These are phyloP conservation scores for Carlito syrichta DNA, from an alignment of 2,113 vertebrate genomes.

Conservation along the genomic window DNA sequence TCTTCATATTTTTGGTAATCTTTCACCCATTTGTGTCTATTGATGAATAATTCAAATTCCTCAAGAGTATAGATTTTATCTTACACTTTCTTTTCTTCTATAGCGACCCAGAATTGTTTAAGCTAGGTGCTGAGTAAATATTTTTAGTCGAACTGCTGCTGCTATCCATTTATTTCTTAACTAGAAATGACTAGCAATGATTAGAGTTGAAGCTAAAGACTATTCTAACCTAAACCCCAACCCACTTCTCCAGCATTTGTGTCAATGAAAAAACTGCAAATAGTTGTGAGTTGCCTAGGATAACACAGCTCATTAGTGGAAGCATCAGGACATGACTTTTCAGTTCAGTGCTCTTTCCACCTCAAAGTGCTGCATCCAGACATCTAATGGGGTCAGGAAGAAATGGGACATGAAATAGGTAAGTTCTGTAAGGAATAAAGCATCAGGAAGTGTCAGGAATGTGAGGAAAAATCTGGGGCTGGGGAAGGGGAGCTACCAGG, in stretches of 20 bases:
- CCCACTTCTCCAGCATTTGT: background rate
- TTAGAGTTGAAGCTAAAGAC: background rate
- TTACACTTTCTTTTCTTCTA: background rate
- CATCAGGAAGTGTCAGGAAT: background rate
- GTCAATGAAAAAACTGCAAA: background rate
- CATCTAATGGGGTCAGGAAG: background rate
- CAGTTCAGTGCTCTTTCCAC: conserved; percentile 21
- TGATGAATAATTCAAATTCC: background rate
- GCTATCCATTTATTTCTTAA: conserved; percentile 8
- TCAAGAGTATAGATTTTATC: background rate
- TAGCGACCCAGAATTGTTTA: background rate
- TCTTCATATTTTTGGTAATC: background rate
- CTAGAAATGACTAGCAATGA: conserved; percentile 23
- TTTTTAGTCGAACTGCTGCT: background rate
- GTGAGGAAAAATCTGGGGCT: background rate
- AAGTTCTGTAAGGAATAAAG: background rate
- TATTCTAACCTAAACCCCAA: background rate
- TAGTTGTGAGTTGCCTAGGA: background rate
- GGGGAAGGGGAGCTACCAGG: background rate
- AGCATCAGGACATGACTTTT: background rate
- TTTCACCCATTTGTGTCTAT: background rate
- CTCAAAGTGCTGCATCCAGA: background rate
- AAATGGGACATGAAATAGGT: conserved; percentile 32
- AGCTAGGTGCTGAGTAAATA: background rate
- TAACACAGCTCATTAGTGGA: background rate